A percentile compares a stretch with the other conserved stretches of the same genome.
phyloP scores from a whole-genome alignment of 2,888 invertebrate genomes.

The Pterostichus madidus region DNA sequence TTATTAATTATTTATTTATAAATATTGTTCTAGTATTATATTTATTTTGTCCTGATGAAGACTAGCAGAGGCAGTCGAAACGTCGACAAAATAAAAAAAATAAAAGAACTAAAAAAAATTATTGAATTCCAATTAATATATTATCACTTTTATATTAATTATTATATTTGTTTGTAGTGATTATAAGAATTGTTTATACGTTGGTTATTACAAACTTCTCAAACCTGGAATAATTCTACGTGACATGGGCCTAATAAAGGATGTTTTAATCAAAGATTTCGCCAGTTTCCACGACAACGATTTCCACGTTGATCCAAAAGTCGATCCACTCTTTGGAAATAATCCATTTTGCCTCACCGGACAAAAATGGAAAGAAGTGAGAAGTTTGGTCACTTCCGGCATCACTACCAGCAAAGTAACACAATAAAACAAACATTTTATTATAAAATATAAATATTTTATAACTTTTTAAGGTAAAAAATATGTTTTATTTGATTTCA shows the following conservation, averaged over 20 bases:
- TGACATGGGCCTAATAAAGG: constrained; percentile 73
- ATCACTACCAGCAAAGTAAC: constrained; percentile 76
- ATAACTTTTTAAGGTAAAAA: constrained; percentile 72
- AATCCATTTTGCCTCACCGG: constrained; percentile 76
- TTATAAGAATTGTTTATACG: constrained; percentile 70
- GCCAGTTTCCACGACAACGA: constrained; percentile 70
- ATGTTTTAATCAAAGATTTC: constrained; percentile 73
- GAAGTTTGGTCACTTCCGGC: constrained; percentile 77
- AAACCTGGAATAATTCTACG: constrained; percentile 71
- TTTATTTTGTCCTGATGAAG: no score
- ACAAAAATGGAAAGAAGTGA: constrained; percentile 76
- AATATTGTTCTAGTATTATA: no score
- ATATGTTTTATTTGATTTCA: constrained; percentile 77
- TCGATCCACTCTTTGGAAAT: constrained; percentile 75
- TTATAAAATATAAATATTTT: background rate
- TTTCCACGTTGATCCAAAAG: constrained; percentile 73
- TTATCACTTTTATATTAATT: background rate
- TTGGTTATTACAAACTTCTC: constrained; percentile 73
- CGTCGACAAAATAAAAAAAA: background rate
- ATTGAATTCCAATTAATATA: no score
- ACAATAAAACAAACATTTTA: background rate
- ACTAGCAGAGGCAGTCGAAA: no score
- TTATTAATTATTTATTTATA: no score
- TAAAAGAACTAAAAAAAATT: no score
- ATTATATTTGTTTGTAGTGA: constrained; percentile 54